phyloP scores from a whole-genome alignment of 1,140 invertebrate genomes.

The Bombus picipes region DNA sequence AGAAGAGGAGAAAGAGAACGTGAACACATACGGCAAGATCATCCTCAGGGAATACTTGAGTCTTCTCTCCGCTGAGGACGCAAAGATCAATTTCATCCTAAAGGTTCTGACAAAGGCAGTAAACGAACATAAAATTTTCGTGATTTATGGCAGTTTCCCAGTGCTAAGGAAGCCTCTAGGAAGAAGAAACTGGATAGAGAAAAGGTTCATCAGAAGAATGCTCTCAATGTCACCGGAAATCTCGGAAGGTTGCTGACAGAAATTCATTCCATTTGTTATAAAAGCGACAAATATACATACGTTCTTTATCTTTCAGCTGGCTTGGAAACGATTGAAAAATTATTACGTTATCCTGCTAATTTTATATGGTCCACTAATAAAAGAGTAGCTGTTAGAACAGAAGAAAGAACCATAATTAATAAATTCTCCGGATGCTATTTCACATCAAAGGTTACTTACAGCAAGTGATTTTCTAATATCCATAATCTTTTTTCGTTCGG shows the following conservation, averaged over 20 bases:
- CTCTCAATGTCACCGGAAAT: constrained; percentile 38
- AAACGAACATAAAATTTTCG: constrained; percentile 56
- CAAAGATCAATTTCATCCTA: constrained; percentile 51
- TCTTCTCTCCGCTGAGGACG: constrained; percentile 32
- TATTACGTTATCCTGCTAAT: constrained; percentile 46
- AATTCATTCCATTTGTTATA: background rate
- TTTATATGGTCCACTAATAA: constrained; percentile 60
- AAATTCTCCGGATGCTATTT: constrained; percentile 91
- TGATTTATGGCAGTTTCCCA: constrained; percentile 57
- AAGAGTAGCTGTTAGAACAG: constrained; percentile 47
- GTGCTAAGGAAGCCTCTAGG: constrained; percentile 46
- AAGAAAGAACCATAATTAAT: constrained; percentile 85
- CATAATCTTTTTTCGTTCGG: background rate
- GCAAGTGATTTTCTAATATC: background rate
- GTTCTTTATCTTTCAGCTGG: constrained; percentile 13
- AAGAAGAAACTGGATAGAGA: constrained; percentile 60
- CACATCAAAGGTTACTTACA: constrained; percentile 89
- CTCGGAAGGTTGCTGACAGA: constrained; percentile 38
- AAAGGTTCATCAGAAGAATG: constrained; percentile 57
- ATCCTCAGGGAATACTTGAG: constrained; percentile 48
- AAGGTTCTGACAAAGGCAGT: constrained; percentile 53
- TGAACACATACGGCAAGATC: constrained; percentile 40
- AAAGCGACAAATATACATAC: background rate
- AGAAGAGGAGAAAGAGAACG: constrained; percentile 13
- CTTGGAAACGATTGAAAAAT: constrained; percentile 46